phyloP scores from a whole-genome alignment of 2,113 vertebrate species.

The Sarotherodon lohbergeri region DNA sequence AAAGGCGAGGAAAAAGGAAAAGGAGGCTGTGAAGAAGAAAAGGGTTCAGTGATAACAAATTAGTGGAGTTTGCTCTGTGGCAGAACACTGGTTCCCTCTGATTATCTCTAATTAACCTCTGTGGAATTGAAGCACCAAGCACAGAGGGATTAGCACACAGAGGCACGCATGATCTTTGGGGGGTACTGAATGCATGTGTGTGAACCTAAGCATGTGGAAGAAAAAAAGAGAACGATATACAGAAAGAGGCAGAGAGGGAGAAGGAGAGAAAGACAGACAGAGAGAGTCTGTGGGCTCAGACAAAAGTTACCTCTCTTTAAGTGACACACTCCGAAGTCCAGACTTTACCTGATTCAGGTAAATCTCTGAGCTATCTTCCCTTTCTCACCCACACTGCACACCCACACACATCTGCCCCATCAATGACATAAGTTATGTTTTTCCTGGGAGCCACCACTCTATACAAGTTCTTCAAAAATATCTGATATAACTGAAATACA shows the following conservation, averaged over 20 bases:
- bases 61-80: constrained; percentile 45
- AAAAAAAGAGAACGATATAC: neutral
- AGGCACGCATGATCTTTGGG: constrained; percentile 2
- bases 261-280: neutral
- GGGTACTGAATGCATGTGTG: neutral
- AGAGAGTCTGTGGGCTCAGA: neutral
- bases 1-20: neutral
- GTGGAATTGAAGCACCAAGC: constrained; percentile 49
- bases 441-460: neutral
- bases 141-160: constrained; percentile 44
- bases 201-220: neutral
- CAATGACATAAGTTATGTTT: neutral
- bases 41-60: constrained; percentile 58
- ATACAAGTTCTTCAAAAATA: neutral
- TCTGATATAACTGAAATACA: neutral
- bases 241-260: neutral
- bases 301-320: neutral
- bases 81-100: constrained; percentile 63
- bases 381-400: neutral
- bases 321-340: neutral
- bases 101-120: constrained; percentile 76
- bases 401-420: neutral
- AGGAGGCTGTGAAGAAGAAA: constrained; percentile 25
- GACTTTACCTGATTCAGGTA: neutral
- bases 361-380: neutral